These are phyloP conservation scores for Drosophila sproati DNA, from an alignment of 1,140 invertebrate genomes.

Conservation along the genomic window DNA sequence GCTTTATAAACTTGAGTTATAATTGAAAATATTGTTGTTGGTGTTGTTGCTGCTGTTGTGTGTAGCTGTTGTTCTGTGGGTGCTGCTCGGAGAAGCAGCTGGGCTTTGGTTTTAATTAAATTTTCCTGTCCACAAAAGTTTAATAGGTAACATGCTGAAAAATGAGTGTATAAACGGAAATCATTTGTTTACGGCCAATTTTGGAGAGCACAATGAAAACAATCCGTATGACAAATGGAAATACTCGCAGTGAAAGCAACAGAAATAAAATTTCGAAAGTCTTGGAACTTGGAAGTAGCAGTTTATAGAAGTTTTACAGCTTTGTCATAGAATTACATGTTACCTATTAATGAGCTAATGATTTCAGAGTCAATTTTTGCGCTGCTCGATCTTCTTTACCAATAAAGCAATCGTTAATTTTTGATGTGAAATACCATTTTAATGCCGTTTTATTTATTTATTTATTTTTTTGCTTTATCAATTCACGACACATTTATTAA, in stretches of 20 bases:
- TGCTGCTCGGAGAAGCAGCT: constrained; percentile 60
- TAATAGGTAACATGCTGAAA: constrained; percentile 80
- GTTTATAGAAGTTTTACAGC: too few species aligned
- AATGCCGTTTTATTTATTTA: constrained; percentile 10
- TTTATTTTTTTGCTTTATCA: constrained; percentile 13
- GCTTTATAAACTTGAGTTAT: constrained; percentile 79
- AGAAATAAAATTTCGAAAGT: not conserved
- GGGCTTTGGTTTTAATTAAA: constrained; percentile 80
- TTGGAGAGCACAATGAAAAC: constrained; percentile 13
- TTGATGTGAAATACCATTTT: constrained; percentile 25
- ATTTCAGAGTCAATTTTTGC: constrained; percentile 24
- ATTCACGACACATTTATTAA: constrained; percentile 45
- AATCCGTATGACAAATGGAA: constrained; percentile 36
- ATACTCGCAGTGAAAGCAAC: not conserved
- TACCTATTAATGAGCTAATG: not conserved
- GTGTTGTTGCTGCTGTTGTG: constrained; percentile 8
- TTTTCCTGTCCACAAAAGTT: constrained; percentile 81
- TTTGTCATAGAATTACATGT: too few species aligned
- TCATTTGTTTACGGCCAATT: constrained; percentile 66
- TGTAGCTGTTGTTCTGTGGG: constrained; percentile 22
- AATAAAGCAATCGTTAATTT: constrained; percentile 21
- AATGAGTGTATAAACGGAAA: constrained; percentile 78
- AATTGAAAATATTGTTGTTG: constrained; percentile 76
- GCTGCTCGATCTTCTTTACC: constrained; percentile 31
- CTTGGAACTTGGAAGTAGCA: not conserved